A percentile compares a stretch with the other conserved stretches of the same genome.
Conservation (phyloP, 2,797 vertebrate species). For the Valencia hispanica region DNA sequence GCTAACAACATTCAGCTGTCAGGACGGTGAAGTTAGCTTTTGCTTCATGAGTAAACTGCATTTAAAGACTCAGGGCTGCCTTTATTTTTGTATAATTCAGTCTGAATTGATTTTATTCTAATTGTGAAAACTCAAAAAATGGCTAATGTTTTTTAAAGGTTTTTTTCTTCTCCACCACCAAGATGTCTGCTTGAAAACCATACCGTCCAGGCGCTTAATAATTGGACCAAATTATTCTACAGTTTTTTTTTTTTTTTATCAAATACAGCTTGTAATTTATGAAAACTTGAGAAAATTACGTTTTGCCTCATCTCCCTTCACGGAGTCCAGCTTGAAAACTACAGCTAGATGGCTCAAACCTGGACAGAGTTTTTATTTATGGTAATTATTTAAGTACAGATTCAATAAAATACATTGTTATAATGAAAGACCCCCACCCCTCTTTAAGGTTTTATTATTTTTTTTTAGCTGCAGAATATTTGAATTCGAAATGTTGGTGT, state of each 20-base stretch:
- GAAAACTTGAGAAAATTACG: neutral
- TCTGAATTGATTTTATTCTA: no score
- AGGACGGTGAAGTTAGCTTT: neutral
- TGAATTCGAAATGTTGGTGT: neutral
- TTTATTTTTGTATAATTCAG: no score
- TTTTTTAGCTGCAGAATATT: neutral
- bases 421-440: no score
- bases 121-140: no score
- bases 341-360: neutral
- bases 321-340: neutral
- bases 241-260: no score
- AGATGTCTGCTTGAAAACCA: neutral
- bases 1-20: conserved; percentile 7
- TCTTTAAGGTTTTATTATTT: no score
- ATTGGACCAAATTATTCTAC: neutral
- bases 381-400: neutral
- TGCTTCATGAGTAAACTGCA: neutral
- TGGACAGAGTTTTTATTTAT: no score
- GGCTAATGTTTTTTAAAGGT: no score
- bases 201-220: neutral
- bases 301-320: neutral
- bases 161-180: neutral
- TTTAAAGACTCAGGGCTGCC: neutral
- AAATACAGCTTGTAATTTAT: neutral
- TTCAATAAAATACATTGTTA: neutral